phyloP scores from a whole-genome alignment of 2,888 invertebrate species.

The Caenorhabditis zanzibari region DNA sequence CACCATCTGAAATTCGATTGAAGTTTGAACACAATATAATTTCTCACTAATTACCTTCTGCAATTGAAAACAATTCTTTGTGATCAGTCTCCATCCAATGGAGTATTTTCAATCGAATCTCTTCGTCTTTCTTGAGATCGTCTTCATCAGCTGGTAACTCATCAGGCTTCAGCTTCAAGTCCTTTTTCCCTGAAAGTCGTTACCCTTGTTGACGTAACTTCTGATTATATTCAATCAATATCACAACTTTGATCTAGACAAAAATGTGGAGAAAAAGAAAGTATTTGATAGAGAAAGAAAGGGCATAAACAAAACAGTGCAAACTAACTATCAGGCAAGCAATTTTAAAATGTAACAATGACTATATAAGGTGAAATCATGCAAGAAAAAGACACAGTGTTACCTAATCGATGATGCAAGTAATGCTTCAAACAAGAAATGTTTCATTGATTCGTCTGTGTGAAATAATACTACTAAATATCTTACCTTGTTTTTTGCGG shows the following conservation, averaged over 20 bases:
- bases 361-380: conserved; percentile 39
- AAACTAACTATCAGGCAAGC: conserved; percentile 42
- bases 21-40: background rate
- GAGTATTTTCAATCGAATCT: conserved; percentile 75
- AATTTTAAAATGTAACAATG: conserved; percentile 19
- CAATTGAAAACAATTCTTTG: conserved; percentile 70
- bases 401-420: conserved; percentile 54
- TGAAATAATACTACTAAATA: background rate
- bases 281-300: conserved; percentile 2
- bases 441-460: conserved; percentile 3
- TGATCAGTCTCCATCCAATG: conserved; percentile 75
- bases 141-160: conserved; percentile 79
- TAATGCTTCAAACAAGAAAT: conserved; percentile 53
- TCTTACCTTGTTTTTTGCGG: conserved; percentile 61
- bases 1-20: conserved; percentile 69
- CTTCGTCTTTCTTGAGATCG: conserved; percentile 76
- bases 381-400: conserved; percentile 52
- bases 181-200: conserved; percentile 63
- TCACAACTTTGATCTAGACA: conserved; percentile 9
- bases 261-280: background rate
- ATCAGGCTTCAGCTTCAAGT: conserved; percentile 64
- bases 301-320: conserved; percentile 17
- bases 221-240: background rate
- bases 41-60: conserved; percentile 63
- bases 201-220: background rate